Evolutionary conservation across 2,797 vertebrate species (phyloP), one percentile per base, ranked within the genome.

Genomic region (Pempheris klunzingeri): DNA sequence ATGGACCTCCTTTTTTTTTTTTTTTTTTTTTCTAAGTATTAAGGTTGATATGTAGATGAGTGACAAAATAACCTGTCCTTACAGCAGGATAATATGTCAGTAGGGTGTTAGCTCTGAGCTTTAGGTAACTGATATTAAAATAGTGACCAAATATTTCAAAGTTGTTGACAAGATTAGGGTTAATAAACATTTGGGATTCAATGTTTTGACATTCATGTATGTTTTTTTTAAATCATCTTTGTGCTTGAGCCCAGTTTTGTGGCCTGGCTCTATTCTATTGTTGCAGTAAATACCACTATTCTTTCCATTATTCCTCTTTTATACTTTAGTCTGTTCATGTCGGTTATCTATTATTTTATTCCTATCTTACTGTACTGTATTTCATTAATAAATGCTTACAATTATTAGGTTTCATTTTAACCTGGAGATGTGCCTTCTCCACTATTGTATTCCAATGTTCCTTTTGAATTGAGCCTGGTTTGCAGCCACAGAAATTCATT

Each of bases 251-350:
- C 49, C 76, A 49, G 32, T 78, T 76, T 71, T 76, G 71, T 75
- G 46, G 18, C 82, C 46, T 39, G 50, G 28, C 74, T 80, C n/a
- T 61, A 10, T 71, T 77, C 30, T 79, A 39, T 74, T 61, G 10
- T 84, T 81, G 47, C 66, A 81, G 22, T 80, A 32, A 87, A 86
- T 86, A 88, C 88, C 92, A 91, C 82, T 93, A 82, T 72, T 83
- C 63, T 86, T 76, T 84, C 75, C 72, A 75, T 83, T 87, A 81
- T 76, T 82, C 77, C 61, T 71, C 63, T 84, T 86, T 85, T 90
- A 69, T 87, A 85, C 64, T 83, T 85, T 75, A 79, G 54, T 72
- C 75, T 88, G 67, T 81, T 81, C 28, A 46, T 77, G 73, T 77
- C 7, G 0, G 69, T 84, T 88, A 84, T 87, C 78, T 81, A 74